Conservation (phyloP, 2,888 invertebrate genomes). For the Idaea aversata region DNA sequence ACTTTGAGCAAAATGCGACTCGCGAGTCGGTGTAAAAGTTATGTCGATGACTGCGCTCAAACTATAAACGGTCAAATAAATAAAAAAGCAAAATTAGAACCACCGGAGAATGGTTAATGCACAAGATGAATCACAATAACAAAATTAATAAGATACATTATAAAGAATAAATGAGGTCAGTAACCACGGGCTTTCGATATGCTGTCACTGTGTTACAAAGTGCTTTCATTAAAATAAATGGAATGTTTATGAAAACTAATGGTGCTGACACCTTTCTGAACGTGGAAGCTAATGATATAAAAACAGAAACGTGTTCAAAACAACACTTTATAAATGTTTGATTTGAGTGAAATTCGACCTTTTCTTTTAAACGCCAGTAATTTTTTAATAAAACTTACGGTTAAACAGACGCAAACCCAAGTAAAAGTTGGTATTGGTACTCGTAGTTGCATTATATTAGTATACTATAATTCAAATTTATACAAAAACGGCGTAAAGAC, state of each 20-base stretch:
- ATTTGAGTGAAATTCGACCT: background rate
- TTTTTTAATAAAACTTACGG: background rate
- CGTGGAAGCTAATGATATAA: background rate
- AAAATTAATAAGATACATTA: constrained; percentile 14
- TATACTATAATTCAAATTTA: too few relatives aligned
- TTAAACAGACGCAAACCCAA: background rate
- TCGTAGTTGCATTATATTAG: too few relatives aligned
- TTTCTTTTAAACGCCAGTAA: background rate
- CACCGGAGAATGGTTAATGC: constrained; percentile 32
- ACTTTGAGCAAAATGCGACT: constrained; percentile 16
- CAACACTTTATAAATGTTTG: background rate
- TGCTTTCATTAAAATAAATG: constrained; percentile 32
- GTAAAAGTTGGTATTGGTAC: too few relatives aligned
- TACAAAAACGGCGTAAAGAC: too few relatives aligned
- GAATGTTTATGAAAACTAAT: constrained; percentile 25
- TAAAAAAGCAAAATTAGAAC: constrained; percentile 29
- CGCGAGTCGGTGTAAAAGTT: constrained; percentile 25
- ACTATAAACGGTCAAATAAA: constrained; percentile 32
- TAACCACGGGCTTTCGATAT: constrained; percentile 34
- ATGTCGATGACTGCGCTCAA: constrained; percentile 27
- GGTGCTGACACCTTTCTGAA: constrained; percentile 24
- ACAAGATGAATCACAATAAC: constrained; percentile 40
- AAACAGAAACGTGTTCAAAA: background rate
- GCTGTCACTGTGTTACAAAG: constrained; percentile 28
- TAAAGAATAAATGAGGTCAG: constrained; percentile 38